phyloP scores from a whole-genome alignment of 2,888 invertebrate genomes.

The Metopia argyrocephala region DNA sequence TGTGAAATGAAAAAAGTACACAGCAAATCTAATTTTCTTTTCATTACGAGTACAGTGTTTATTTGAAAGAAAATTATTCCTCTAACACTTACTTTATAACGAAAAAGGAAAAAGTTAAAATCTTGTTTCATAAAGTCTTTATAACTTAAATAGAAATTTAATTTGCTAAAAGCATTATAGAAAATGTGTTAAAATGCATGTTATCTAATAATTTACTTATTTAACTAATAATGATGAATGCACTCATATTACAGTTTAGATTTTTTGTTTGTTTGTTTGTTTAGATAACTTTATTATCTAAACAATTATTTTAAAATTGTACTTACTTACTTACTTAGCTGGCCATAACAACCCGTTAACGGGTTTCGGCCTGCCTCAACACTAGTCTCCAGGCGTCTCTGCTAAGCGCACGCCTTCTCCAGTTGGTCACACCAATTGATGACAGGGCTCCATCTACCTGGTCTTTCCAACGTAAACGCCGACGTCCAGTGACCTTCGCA shows the following conservation, averaged over 20 bases:
- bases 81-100: too few relatives aligned
- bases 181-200: background rate
- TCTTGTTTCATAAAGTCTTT: too few relatives aligned
- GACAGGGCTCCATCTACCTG: too few relatives aligned
- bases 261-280: background rate
- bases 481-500: too few relatives aligned
- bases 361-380: too few relatives aligned
- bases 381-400: too few relatives aligned
- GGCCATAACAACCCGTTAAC: too few relatives aligned
- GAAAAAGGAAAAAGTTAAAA: too few relatives aligned
- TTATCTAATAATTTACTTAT: constrained; percentile 5
- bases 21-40: constrained; percentile 53
- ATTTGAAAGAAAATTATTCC: constrained; percentile 21
- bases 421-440: too few relatives aligned
- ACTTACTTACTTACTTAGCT: too few relatives aligned
- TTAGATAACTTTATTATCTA: background rate
- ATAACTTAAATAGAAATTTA: background rate
- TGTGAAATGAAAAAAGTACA: background rate
- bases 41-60: constrained; percentile 38
- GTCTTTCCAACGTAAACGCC: too few relatives aligned
- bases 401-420: too few relatives aligned
- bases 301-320: background rate
- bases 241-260: background rate
- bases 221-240: background rate
- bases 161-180: background rate